Evolutionary conservation across 2,888 invertebrate genomes (phyloP).

Genomic region (Andricus quercusramuli): DNA sequence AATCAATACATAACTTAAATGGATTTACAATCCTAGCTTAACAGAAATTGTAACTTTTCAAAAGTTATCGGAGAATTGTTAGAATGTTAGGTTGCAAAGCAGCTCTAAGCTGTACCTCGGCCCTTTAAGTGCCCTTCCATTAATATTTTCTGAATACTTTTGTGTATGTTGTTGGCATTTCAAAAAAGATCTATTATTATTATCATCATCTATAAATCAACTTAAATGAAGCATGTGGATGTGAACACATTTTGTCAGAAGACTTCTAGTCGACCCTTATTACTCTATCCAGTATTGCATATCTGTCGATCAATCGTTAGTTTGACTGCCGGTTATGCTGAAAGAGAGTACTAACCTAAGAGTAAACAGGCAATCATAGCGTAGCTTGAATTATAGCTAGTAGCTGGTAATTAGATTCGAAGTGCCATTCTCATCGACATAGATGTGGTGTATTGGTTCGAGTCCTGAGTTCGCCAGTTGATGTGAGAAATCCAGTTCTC

Average conservation of each 20-base stretch:
- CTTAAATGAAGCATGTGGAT: background rate
- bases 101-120: no score
- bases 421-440: slow-evolving; percentile 36
- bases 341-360: slow-evolving; percentile 27
- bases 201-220: background rate
- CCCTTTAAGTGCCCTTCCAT: no score
- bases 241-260: background rate
- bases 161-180: no score
- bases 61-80: background rate
- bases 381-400: slow-evolving; percentile 23
- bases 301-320: slow-evolving; percentile 14
- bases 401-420: slow-evolving; percentile 33
- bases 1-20: background rate
- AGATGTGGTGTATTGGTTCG: slow-evolving; percentile 27
- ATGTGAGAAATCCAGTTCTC: slow-evolving; percentile 19
- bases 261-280: background rate
- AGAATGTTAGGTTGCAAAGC: no score
- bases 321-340: slow-evolving; percentile 18
- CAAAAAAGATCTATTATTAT: no score
- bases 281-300: background rate
- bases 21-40: background rate
- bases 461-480: slow-evolving; percentile 7
- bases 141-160: no score
- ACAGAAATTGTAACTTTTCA: background rate
- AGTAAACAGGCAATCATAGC: slow-evolving; percentile 15